These are phyloP conservation scores for Melanocharis versteri DNA, from an alignment of 2,113 vertebrate genomes.

Conservation along the genomic window DNA sequence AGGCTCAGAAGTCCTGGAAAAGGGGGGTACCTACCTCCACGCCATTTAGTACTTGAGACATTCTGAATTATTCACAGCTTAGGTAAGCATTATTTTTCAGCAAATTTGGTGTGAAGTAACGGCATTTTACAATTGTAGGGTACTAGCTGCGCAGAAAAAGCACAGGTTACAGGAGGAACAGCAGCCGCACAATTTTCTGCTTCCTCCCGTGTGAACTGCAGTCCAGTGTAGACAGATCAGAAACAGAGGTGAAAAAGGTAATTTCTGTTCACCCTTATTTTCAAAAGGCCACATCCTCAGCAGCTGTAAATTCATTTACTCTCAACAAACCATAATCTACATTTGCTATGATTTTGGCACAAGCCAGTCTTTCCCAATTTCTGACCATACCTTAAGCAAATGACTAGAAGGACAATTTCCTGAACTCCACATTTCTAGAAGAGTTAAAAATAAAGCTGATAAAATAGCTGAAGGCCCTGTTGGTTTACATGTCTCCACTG, in stretches of 20 bases:
- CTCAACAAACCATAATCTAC: neutral
- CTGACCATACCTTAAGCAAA: neutral
- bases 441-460: conserved; percentile 52
- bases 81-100: neutral
- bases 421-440: neutral
- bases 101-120: neutral
- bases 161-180: neutral
- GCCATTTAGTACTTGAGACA: neutral
- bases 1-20: neutral
- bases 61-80: neutral
- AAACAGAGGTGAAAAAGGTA: neutral
- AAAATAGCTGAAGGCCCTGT: neutral
- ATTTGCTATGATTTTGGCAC: neutral
- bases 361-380: neutral
- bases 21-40: too few relatives aligned
- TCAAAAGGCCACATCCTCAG: neutral
- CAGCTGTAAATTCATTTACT: neutral
- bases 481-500: neutral
- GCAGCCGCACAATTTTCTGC: neutral
- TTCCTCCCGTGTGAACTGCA: neutral
- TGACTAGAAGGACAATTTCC: neutral
- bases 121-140: neutral
- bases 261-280: neutral
- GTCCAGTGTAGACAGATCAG: neutral
- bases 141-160: neutral